Base-by-base conservation (phyloP, 2,888 invertebrate species). In the Eupithecia inturbata region DNA sequence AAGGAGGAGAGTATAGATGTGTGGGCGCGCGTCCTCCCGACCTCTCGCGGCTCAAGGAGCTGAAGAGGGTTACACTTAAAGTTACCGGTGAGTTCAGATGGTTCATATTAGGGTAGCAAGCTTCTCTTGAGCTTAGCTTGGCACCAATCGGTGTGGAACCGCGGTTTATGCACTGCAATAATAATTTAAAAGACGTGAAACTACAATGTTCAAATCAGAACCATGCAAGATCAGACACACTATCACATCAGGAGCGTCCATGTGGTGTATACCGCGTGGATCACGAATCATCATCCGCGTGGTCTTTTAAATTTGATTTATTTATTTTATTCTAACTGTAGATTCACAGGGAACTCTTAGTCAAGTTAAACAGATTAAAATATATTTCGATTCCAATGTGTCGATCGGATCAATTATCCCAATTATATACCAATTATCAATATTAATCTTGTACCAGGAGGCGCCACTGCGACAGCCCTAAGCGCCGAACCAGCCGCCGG, bases 1-100 rank as follows among this genome's bases (percentile, higher is more conserved):
- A 97, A 82, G 97, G 96, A 5, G 97, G 97, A 0, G 97, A 97
- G 88, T 97, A 97, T 88, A 95, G 96, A 53, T 97, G 97, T 88
- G 96, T 96, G 45, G 96, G 94, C 0, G 91, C 93, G 31, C 87
- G 91, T 1, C 91, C 87, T 0, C 87, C 91, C 0, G 93, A 93
- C 72, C 85, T 90, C 64, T 84, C 86, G 83, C 86, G 91, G 0
- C 82, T 94, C 63, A 80, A 88, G 6, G 94, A 94, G 67, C 86
- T 94, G 22, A 93, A 94, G 81, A 79, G 93, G 4, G 92, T 94
- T 78, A 92, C 93, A 0, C 83, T 93, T 14, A 85, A 86, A 63
- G 93, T 93, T 22, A 92, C 92, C 12, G 93, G 93, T 93, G 28
- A 83, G 85, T 75, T 26, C 19, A 45, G 19, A 2, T 45, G 49